Conservation (phyloP, 2,113 vertebrate species). For the Rana temporaria region DNA sequence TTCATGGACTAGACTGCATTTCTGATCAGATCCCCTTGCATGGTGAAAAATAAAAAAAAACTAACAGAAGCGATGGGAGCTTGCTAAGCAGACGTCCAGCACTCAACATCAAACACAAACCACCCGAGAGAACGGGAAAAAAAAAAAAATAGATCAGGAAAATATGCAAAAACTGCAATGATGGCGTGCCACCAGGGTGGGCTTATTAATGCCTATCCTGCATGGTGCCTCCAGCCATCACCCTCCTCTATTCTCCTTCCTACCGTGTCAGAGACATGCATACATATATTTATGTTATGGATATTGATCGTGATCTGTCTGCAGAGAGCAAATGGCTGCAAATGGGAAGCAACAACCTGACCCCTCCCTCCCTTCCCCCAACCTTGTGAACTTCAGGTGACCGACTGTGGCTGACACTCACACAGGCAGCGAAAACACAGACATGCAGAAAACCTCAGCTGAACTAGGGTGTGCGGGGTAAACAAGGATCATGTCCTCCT, state of each 20-base stretch:
- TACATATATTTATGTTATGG: slow-evolving; percentile 58
- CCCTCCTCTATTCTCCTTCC: neutral
- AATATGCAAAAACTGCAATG: neutral
- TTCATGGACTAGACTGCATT: slow-evolving; percentile 37
- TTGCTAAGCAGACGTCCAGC: slow-evolving; percentile 73
- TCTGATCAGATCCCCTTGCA: slow-evolving; percentile 73
- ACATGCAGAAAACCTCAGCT: slow-evolving; percentile 66
- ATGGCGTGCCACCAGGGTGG: neutral
- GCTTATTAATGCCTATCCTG: neutral
- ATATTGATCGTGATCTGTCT: slow-evolving; percentile 84
- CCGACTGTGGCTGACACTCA: slow-evolving; percentile 89
- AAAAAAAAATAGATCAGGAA: neutral
- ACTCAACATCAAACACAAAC: slow-evolving; percentile 69
- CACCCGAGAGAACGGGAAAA: slow-evolving; percentile 54
- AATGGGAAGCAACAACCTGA: slow-evolving; percentile 76
- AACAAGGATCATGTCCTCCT: slow-evolving; percentile 39
- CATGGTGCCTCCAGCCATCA: neutral
- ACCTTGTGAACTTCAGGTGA: slow-evolving; percentile 94
- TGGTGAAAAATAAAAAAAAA: slow-evolving; percentile 70
- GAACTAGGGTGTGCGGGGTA: slow-evolving; percentile 70
- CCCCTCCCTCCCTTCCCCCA: slow-evolving; percentile 66
- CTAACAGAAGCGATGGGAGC: slow-evolving; percentile 55
- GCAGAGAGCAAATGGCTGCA: slow-evolving; percentile 81
- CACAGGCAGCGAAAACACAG: slow-evolving; percentile 67
- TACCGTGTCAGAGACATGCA: slow-evolving; percentile 54